Conservation (phyloP, 2,113 vertebrate species). For the Paramisgurnus dabryanus region DNA sequence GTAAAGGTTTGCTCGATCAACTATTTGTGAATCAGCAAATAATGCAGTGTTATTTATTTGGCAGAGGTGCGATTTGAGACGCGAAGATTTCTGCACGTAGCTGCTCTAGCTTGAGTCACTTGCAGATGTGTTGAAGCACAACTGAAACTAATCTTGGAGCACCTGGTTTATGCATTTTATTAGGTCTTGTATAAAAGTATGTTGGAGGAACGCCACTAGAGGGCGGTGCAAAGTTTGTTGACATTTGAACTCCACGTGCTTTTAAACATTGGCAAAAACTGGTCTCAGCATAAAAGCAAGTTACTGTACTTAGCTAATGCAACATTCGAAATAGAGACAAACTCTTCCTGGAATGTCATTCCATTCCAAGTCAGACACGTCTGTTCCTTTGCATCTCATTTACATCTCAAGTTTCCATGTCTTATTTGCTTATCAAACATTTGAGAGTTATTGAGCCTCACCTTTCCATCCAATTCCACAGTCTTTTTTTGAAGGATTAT, state of each 20-base stretch:
- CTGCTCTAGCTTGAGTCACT: not conserved
- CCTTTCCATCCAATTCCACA: not conserved
- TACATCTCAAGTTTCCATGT: not conserved
- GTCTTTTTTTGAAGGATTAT: slow-evolving; percentile 1
- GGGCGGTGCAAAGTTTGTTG: not conserved
- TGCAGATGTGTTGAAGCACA: not conserved
- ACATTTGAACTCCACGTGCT: not conserved
- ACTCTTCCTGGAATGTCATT: slow-evolving; percentile 7
- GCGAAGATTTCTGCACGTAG: not conserved
- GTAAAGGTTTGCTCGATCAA: slow-evolving; percentile 5
- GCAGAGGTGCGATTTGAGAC: not conserved
- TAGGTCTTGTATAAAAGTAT: not conserved
- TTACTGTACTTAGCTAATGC: not conserved
- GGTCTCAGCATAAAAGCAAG: not conserved
- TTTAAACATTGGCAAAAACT: not conserved
- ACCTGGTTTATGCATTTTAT: not conserved
- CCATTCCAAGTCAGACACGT: not conserved
- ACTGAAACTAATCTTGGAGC: not conserved
- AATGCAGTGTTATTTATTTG: slow-evolving; percentile 28
- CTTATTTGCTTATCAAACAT: not conserved
- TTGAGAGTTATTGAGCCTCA: not conserved
- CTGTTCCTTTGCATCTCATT: not conserved
- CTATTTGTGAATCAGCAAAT: not conserved
- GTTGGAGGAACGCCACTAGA: slow-evolving; percentile 22
- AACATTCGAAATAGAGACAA: not conserved